Base-by-base conservation (phyloP, 1,140 invertebrate genomes). In the Danaus plexippus region DNA sequence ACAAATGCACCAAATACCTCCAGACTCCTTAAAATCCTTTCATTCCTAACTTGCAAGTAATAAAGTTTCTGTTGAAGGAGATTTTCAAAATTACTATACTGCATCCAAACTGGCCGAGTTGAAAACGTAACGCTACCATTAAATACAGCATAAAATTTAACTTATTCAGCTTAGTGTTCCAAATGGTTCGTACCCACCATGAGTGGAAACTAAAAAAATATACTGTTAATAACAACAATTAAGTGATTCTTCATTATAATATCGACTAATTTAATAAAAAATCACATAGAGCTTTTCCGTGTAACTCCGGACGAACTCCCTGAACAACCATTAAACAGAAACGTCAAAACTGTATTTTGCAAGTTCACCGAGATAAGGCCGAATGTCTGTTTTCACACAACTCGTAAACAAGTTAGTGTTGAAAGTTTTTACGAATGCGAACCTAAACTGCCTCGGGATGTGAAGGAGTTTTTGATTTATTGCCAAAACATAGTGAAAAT, bases 11-110 rank as follows among this genome's bases (percentile, higher is more conserved):
- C 61, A 63, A 70, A 71, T 75, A 69, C 63, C 67, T 66, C 50
- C 45, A 65, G 66, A 65, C 73, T 73, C 67, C 73, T 75, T 71
- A 72, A 72, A 75, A 74, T 54, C 54, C 64, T 70, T 66, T 71
- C 61, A 70, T 73, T 69, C 57, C 62, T 59, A 56, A 63, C 52
- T 52, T 54, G 44, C 53, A 67, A 70, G 65, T 73, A 67, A 68
- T 73, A 67, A 74, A 71, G 56, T 74, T 72, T 65, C 65, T 63
- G 61, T 55, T 54, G 43, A 64, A 43, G 18, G 11, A 42, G 61
- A 64, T 63, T 68, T 66, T 63, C 47, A 52, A 52, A 62, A 65
- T 53, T 15, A 50, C 61, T 54, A 32, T 32, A 4, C 7, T 32
- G 22, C 2, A 32, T 32, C 22, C 22, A 32, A 32, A 32, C 22